Base-by-base conservation (phyloP, 1,140 invertebrate species). In the Pomacea maculata region DNA sequence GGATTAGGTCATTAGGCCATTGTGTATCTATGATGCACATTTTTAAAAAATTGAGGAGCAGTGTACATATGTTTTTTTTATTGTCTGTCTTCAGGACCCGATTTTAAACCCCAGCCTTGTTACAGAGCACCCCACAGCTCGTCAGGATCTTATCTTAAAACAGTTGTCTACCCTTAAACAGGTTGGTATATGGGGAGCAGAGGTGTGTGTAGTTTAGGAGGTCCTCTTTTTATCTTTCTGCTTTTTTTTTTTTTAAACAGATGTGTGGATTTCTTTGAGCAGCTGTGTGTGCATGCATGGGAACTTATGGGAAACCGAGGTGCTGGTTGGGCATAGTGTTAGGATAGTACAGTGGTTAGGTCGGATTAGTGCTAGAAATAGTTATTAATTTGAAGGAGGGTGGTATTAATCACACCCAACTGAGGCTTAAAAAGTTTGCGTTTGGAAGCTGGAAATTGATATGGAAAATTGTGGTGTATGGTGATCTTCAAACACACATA, bases 111-210 rank as follows among this genome's bases (percentile, higher is more conserved):
- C 89, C 25, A 75, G 83, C 67, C 80, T 90, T 57, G 87, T 91
- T 9, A 88, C 78, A 74, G 87, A 89, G 71, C 88, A 89, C 76
- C 90, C 90, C 12, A 91, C 90, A 25, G 82, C 81, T 21, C 85
- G 90, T 73, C 90, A 91, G 80, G 89, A 89, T 68, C 78, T 85
- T 75, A 91, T 91, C 57, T 84, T 91, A 63, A 84, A 89, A 65
- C 90, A 91, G 78, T 83, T 91, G 10, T 89, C 88, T n/a, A 85
- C 85, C 57, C 84, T 91, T 6, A 90, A 89, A 85, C 83, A 88
- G 89, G 90, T 96, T 90, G 95, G 19, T 45, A 54, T 17, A 70
- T 2, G 12, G 67, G 1, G 11, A 70, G 11, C 67, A n/a, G 12
- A 1, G 6, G 21, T 10, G 11, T n/a, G 67, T 70, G 12, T 70